Conservation (phyloP, 2,797 vertebrate genomes). For the Gouania willdenowi region DNA sequence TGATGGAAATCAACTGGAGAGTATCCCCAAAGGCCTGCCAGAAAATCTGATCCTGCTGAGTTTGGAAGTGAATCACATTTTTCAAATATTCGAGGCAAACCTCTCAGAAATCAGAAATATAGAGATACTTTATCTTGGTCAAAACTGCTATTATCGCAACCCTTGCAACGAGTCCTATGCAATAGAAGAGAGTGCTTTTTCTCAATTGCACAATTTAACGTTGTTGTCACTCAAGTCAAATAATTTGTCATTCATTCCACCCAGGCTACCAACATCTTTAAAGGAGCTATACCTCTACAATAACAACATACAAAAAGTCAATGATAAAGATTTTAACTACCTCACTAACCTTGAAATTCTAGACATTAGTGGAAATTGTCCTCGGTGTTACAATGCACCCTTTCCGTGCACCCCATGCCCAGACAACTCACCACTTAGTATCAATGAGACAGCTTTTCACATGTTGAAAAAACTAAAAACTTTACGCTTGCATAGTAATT, state of each 20-base stretch:
- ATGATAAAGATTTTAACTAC: slow-evolving; percentile 77
- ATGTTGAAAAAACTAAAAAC: slow-evolving; percentile 77
- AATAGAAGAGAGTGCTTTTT: slow-evolving; percentile 81
- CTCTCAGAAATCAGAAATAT: slow-evolving; percentile 80
- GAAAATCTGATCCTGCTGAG: slow-evolving; percentile 81
- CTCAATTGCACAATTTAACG: slow-evolving; percentile 75
- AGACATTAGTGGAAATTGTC: slow-evolving; percentile 93
- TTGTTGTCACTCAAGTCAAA: slow-evolving; percentile 89
- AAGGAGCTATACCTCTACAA: slow-evolving; percentile 90
- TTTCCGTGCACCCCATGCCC: slow-evolving; percentile 86
- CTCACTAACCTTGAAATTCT: slow-evolving; percentile 83
- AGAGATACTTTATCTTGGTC: slow-evolving; percentile 84
- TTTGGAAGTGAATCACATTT: slow-evolving; percentile 89
- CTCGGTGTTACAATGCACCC: slow-evolving; percentile 89
- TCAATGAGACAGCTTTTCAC: slow-evolving; percentile 77
- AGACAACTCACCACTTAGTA: slow-evolving; percentile 69
- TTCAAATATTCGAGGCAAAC: slow-evolving; percentile 73
- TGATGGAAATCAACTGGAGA: slow-evolving; percentile 86
- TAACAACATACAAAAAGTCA: slow-evolving; percentile 80
- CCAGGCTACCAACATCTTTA: slow-evolving; percentile 76
- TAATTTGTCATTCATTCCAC: slow-evolving; percentile 84
- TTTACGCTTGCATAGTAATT: slow-evolving; percentile 88
- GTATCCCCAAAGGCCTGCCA: slow-evolving; percentile 85
- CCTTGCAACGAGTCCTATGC: slow-evolving; percentile 85
- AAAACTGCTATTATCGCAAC: slow-evolving; percentile 95